A percentile compares a stretch with the other conserved stretches of the same genome.
These are phyloP conservation scores for Brachyhypopomus gauderio DNA, from an alignment of 2,113 vertebrate species.

Conservation along the genomic window DNA sequence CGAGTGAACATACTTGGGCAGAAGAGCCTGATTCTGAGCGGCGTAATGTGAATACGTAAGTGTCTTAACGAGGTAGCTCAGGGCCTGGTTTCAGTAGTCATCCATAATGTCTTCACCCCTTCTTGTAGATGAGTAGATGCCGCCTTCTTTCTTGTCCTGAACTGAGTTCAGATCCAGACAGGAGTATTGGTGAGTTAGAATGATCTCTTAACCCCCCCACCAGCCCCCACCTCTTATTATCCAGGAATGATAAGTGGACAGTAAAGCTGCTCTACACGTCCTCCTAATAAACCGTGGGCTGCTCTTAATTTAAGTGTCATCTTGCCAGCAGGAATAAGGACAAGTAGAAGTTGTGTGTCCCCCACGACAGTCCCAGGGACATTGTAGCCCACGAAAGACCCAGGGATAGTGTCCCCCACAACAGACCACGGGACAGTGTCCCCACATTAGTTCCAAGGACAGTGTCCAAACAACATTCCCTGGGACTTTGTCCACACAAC, in stretches of 20 bases:
- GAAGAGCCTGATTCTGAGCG: background rate
- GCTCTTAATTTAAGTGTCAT: conserved; percentile 50
- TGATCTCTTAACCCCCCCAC: background rate
- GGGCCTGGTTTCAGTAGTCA: background rate
- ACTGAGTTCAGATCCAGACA: conserved; percentile 39
- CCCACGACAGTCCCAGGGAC: conserved; percentile 24
- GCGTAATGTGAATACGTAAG: background rate
- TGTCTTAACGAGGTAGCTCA: background rate
- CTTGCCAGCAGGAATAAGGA: conserved; percentile 38
- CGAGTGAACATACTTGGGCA: too few species aligned
- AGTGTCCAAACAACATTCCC: too few species aligned
- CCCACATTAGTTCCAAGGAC: too few species aligned
- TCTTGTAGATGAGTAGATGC: conserved; percentile 14
- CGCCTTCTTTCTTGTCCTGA: conserved; percentile 39
- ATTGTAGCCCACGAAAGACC: background rate
- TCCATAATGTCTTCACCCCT: background rate
- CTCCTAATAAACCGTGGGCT: conserved; percentile 43
- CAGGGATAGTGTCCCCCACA: background rate
- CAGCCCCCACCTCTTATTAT: background rate
- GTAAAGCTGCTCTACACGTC: conserved; percentile 41
- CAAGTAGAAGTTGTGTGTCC: conserved; percentile 10
- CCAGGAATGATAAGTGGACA: conserved; percentile 49
- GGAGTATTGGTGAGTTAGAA: conserved; percentile 26
- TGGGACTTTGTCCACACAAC: too few species aligned
- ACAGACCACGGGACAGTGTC: too few species aligned